Base-by-base conservation (phyloP, 1,140 invertebrate species). In the Penaeus indicus region DNA sequence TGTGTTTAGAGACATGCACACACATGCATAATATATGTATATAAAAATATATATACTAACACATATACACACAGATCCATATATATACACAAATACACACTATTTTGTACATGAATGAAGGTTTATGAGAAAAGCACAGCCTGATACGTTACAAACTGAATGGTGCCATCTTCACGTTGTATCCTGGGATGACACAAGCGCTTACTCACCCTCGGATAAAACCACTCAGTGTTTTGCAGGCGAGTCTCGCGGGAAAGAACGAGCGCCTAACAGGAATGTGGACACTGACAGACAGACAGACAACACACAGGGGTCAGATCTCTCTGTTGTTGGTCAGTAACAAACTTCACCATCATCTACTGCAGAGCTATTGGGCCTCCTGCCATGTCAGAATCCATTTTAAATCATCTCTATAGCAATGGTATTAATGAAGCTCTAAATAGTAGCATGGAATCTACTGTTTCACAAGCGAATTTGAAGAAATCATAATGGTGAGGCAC, bases 201-300 rank as follows among this genome's bases (percentile, higher is more conserved):
- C 84, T 90, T 90, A 90, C 89, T 88, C 85, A 90, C 89, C 89
- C 89, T 90, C 89, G 89, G 85, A 90, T 90, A 90, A 90, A 90
- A 86, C 89, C 89, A 90, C 89, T 90, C 85, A 90, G 85, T 60
- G 89, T 90, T 90, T 90, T 90, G 89, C 89, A 80, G 89, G 85
- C 85, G 79, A 90, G 85, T 90, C 85, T 90, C 67, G 89, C 89
- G 63, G 89, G 89, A 83, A 90, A 84, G 82, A 88, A 87, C 82
- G 89, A 87, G 82, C 89, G 89, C 85, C 89, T 90, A 90, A 90
- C 89, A 75, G 89, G 89, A 90, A 90, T 90, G 89, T 90, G 89
- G 85, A 90, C 89, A 90, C 89, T 90, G 85, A 90, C 85, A 89
- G 88, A 90, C 89, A 90, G 81, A 84, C 80, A 90, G 80, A 90